Evolutionary conservation across 1,140 invertebrate species (phyloP).

Genomic region (Drosophila pruinosa): DNA sequence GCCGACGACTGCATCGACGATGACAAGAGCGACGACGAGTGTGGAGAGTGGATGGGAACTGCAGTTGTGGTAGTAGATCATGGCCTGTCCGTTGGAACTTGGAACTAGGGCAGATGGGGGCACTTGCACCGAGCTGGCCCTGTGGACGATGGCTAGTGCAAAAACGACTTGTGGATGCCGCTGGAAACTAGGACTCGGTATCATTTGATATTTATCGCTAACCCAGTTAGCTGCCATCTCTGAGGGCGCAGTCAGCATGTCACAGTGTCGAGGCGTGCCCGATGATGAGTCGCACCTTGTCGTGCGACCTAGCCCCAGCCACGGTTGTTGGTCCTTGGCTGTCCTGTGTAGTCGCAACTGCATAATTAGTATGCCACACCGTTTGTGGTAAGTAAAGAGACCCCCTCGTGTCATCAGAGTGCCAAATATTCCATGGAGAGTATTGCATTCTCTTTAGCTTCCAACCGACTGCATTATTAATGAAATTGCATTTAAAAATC

Average conservation of each 20-base stretch:
- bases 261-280: conserved; percentile 2
- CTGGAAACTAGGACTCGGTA: conserved; percentile 70
- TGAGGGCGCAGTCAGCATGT: conserved; percentile 23
- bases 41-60: conserved; percentile 15
- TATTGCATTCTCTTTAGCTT: background rate
- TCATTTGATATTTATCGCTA: conserved; percentile 76
- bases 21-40: background rate
- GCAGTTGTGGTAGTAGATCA: conserved; percentile 73
- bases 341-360: conserved; percentile 11
- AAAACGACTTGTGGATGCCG: conserved; percentile 34
- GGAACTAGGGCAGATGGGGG: conserved; percentile 60
- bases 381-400: background rate
- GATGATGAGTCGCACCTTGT: conserved; percentile 36
- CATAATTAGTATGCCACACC: conserved; percentile 51
- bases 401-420: background rate
- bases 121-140: conserved; percentile 63
- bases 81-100: conserved; percentile 66
- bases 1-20: background rate
- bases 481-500: conserved; percentile 41
- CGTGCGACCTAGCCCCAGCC: background rate
- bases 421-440: conserved; percentile 9
- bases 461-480: conserved; percentile 25
- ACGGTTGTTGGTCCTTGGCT: conserved; percentile 30
- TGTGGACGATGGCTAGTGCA: conserved; percentile 39
- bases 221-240: conserved; percentile 63